These are phyloP conservation scores for Bruchidius siliquastri DNA, from an alignment of 2,888 invertebrate species.

Conservation along the genomic window DNA sequence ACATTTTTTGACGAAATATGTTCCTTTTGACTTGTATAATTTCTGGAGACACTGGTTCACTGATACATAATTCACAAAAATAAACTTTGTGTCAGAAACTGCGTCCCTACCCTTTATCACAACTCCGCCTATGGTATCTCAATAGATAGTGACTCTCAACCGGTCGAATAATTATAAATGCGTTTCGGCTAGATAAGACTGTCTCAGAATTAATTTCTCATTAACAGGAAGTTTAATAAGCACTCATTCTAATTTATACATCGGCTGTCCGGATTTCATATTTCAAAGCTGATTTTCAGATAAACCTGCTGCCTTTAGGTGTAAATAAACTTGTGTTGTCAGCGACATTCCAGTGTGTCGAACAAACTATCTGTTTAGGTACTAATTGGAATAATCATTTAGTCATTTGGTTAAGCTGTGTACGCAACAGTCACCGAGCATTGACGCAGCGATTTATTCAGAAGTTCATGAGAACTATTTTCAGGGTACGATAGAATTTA, in stretches of 20 bases:
- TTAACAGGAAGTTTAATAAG: constrained; percentile 9
- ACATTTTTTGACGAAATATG: no score
- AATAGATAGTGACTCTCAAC: not conserved
- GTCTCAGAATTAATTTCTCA: constrained; percentile 11
- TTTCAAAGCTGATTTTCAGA: not conserved
- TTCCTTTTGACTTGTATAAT: no score
- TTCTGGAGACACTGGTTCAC: no score
- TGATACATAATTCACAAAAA: no score
- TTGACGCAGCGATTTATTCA: not conserved
- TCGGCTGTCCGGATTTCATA: constrained; percentile 6
- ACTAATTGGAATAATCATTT: not conserved
- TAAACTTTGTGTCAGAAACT: no score
- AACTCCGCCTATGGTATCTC: not conserved
- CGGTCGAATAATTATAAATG: not conserved
- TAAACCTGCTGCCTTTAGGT: not conserved
- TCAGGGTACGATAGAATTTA: no score
- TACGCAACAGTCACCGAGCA: not conserved
- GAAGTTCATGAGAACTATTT: not conserved
- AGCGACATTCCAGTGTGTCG: not conserved
- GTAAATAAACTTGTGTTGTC: not conserved
- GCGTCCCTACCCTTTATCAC: not conserved
- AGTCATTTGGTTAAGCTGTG: not conserved
- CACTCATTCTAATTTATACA: constrained; percentile 5
- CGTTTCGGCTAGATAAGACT: not conserved
- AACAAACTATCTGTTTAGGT: not conserved